These are phyloP conservation scores for Benitochromis conjunctus DNA, from an alignment of 2,113 vertebrate genomes.

Conservation along the genomic window DNA sequence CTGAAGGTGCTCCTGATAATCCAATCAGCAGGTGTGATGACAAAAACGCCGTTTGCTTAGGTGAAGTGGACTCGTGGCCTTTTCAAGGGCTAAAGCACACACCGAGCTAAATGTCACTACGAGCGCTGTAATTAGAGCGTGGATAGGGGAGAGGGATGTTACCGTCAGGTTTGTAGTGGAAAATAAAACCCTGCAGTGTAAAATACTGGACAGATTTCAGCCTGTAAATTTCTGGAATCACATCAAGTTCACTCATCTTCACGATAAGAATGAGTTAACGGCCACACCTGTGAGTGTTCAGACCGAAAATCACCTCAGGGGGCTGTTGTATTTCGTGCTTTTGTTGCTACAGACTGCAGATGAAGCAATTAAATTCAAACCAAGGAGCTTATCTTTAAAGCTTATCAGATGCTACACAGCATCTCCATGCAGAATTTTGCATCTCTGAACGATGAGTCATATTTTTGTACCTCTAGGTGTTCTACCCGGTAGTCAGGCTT, in stretches of 20 bases:
- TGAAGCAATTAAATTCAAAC: background rate
- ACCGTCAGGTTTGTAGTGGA: background rate
- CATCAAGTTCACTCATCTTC: background rate
- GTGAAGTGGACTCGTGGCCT: background rate
- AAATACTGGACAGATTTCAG: background rate
- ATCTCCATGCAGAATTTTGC: background rate
- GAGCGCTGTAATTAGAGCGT: background rate
- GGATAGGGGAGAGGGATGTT: background rate
- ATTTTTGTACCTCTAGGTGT: background rate
- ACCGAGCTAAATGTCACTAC: background rate
- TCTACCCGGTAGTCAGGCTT: background rate
- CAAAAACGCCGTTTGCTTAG: background rate
- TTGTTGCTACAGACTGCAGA: background rate
- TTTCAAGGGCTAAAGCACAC: background rate
- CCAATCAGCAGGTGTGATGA: background rate
- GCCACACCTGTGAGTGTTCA: background rate
- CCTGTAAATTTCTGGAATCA: background rate
- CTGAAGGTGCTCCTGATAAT: conserved; percentile 18
- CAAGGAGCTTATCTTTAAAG: background rate
- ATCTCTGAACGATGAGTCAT: background rate
- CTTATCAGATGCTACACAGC: background rate
- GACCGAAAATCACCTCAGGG: background rate
- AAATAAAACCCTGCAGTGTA: background rate
- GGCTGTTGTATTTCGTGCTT: background rate
- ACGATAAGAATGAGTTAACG: background rate